Percentiles rank a stretch among this genome's conserved stretches.
These are phyloP conservation scores for Catamblyrhynchus diadema DNA, from an alignment of 2,797 vertebrate genomes.

Conservation along the genomic window DNA sequence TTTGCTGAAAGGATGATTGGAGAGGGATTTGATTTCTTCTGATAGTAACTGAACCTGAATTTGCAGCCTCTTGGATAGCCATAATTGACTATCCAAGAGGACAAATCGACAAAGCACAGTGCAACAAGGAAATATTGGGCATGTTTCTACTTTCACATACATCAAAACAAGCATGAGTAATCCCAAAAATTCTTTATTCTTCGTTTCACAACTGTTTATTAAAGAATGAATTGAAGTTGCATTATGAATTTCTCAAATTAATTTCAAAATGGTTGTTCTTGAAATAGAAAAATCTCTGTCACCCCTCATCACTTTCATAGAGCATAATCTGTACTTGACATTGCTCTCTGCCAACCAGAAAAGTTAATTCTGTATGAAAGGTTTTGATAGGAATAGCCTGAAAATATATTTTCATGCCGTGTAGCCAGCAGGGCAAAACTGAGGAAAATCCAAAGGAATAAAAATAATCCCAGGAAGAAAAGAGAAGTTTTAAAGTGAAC, in stretches of 20 bases:
- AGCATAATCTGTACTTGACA: not conserved
- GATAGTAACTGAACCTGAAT: not conserved
- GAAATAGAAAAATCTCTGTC: not conserved
- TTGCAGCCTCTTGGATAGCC: not conserved
- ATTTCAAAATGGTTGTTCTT: not conserved
- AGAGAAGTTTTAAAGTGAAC: not conserved
- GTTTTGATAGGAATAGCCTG: not conserved
- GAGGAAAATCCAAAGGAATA: not conserved
- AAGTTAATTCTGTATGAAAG: not conserved
- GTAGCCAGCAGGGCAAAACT: not conserved
- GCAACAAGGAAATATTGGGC: not conserved
- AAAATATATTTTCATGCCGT: not conserved
- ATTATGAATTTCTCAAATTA: not conserved
- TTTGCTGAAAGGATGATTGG: conserved; percentile 4
- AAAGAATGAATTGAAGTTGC: not conserved
- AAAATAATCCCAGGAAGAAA: not conserved
- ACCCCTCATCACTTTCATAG: not conserved
- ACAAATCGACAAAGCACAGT: not conserved
- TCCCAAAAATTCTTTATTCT: not conserved
- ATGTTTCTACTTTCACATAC: not conserved
- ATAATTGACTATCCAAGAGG: not conserved
- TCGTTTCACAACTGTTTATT: not conserved
- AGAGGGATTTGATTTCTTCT: conserved; percentile 34
- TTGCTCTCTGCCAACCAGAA: not conserved
- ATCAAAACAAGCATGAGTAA: not conserved